A percentile compares a stretch with the other conserved stretches of the same genome.
Conservation (phyloP, 2,888 invertebrate genomes). For the Seira sanloemensis region DNA sequence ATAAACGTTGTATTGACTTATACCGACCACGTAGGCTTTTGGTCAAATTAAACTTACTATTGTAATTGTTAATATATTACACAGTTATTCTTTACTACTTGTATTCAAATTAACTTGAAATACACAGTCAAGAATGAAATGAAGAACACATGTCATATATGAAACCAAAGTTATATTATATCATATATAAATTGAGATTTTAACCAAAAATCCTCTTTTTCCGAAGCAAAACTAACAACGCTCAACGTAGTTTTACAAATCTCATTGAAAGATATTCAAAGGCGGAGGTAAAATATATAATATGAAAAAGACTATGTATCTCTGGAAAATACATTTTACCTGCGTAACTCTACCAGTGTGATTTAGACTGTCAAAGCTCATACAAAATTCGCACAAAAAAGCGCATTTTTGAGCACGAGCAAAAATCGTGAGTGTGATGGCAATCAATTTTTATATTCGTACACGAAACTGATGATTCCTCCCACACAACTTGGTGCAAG, state of each 20-base stretch:
- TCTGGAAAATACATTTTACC: background rate
- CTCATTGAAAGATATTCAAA: no score
- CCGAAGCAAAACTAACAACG: no score
- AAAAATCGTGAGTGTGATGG: constrained; percentile 32
- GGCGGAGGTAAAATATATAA: no score
- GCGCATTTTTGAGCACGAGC: constrained; percentile 55
- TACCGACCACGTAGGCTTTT: background rate
- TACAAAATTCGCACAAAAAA: constrained; percentile 37
- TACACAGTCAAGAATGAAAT: background rate
- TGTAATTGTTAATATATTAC: background rate
- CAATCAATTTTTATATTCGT: background rate
- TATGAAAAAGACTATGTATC: no score
- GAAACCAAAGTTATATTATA: no score
- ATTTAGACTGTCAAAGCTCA: constrained; percentile 47
- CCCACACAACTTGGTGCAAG: background rate
- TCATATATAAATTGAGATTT: no score
- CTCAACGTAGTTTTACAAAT: no score
- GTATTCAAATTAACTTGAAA: background rate
- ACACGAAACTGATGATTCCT: background rate
- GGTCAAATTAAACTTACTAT: constrained; percentile 2
- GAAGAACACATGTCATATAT: background rate
- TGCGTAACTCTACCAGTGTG: background rate
- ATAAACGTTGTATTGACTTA: constrained; percentile 15
- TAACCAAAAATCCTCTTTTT: no score
- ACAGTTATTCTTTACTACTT: no score